Percentiles rank a stretch among this genome's conserved stretches.
Conservation (phyloP, 2,888 invertebrate genomes). For the Ptilodon capucinus region DNA sequence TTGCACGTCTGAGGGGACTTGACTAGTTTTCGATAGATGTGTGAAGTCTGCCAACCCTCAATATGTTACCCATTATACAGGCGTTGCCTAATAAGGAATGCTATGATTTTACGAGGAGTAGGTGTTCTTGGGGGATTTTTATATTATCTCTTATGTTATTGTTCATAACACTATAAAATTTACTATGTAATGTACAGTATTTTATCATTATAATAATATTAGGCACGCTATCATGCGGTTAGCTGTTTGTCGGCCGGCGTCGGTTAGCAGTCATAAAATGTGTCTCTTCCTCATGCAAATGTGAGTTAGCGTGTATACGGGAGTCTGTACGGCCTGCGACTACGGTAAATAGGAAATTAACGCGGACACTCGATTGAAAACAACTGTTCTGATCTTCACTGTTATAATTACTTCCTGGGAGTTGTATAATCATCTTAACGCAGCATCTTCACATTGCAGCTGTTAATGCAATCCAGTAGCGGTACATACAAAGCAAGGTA, state of each 20-base stretch:
- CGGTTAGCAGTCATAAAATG: conserved; percentile 15
- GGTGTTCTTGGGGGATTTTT: too few relatives aligned
- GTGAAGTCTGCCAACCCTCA: too few relatives aligned
- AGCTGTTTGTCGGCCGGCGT: neutral
- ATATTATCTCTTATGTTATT: too few relatives aligned
- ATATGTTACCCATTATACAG: too few relatives aligned
- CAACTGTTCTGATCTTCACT: neutral
- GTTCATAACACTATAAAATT: too few relatives aligned
- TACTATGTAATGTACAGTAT: neutral
- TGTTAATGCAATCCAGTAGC: too few relatives aligned
- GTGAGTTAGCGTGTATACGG: neutral
- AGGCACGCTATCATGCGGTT: conserved; percentile 8
- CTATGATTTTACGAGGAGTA: too few relatives aligned
- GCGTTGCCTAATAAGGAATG: too few relatives aligned
- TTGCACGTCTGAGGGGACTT: too few relatives aligned
- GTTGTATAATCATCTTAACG: neutral
- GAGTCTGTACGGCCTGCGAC: conserved; percentile 3
- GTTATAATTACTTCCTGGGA: neutral
- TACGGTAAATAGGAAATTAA: neutral
- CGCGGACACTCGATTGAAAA: conserved; percentile 1
- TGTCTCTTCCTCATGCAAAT: conserved; percentile 20
- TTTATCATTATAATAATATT: neutral
- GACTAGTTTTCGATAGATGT: too few relatives aligned
- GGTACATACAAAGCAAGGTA: too few relatives aligned
- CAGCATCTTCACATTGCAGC: neutral